A percentile compares a stretch with the other conserved stretches of the same genome.
These are phyloP conservation scores for Tragelaphus buxtoni DNA, from an alignment of 2,113 vertebrate genomes.

Conservation along the genomic window DNA sequence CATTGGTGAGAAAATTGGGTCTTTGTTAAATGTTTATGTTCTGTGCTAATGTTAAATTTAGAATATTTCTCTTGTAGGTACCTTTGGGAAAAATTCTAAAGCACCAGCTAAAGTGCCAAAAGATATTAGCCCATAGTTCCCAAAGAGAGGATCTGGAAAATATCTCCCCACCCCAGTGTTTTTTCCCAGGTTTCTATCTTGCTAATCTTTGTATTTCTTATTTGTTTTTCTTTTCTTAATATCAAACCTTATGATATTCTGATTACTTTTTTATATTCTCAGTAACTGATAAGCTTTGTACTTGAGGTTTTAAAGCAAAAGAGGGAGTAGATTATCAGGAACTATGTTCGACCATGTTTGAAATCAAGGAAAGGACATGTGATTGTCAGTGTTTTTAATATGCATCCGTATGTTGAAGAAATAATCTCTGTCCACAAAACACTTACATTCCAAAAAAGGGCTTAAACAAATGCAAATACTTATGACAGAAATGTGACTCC, in stretches of 20 bases:
- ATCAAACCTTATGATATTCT: not conserved
- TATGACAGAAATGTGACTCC: slow-evolving; percentile 30
- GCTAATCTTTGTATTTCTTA: not conserved
- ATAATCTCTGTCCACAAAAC: not conserved
- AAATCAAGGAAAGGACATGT: not conserved
- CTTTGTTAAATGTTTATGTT: slow-evolving; percentile 67
- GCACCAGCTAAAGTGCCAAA: not conserved
- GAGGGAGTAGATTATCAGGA: not conserved
- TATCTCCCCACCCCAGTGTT: not conserved
- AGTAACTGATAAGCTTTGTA: not conserved
- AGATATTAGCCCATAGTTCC: not conserved
- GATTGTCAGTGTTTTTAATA: not conserved
- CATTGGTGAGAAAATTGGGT: slow-evolving; percentile 60
- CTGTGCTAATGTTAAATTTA: slow-evolving; percentile 63
- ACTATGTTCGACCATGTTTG: not conserved
- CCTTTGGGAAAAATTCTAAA: slow-evolving; percentile 56
- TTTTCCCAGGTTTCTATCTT: not conserved
- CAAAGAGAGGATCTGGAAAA: not conserved
- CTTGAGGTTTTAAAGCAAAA: not conserved
- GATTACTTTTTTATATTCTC: not conserved
- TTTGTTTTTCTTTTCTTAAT: slow-evolving; percentile 8
- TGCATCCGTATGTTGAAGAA: not conserved
- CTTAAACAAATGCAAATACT: not conserved
- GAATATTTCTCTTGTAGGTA: slow-evolving; percentile 45
- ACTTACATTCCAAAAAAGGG: slow-evolving; percentile 15